Evolutionary conservation across 2,113 vertebrate species (phyloP).

Genomic region (Dicentrarchus labrax): DNA sequence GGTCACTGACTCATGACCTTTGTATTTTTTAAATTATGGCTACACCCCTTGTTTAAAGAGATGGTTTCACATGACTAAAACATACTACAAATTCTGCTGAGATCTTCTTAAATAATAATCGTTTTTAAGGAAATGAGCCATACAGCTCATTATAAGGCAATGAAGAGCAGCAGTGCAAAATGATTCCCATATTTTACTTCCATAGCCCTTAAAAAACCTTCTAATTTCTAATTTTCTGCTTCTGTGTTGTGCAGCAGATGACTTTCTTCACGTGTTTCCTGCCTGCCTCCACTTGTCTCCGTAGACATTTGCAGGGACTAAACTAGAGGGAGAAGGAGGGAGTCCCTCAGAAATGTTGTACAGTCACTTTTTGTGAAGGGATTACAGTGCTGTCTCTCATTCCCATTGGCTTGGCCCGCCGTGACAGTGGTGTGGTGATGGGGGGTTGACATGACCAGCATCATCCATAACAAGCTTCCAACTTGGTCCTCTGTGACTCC

Average conservation of each 20-base stretch:
- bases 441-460: constrained; percentile 86
- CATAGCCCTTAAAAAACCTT: background rate
- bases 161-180: constrained; percentile 6
- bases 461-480: constrained; percentile 85
- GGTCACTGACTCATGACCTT: background rate
- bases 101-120: background rate
- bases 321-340: constrained; percentile 43
- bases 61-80: background rate
- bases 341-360: constrained; percentile 60
- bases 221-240: constrained; percentile 1
- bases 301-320: constrained; percentile 36
- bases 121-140: constrained; percentile 12
- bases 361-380: constrained; percentile 67
- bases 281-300: constrained; percentile 31
- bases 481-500: constrained; percentile 85
- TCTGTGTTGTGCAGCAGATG: constrained; percentile 7
- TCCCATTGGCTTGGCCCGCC: constrained; percentile 74
- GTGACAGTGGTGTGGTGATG: constrained; percentile 88
- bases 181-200: background rate
- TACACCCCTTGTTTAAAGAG: background rate
- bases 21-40: background rate
- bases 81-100: background rate
- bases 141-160: background rate
- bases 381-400: constrained; percentile 68
- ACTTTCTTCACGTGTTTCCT: background rate